A percentile compares a stretch with the other conserved stretches of the same genome.
These are phyloP conservation scores for Nannoperca obscura DNA, from an alignment of 2,797 vertebrate genomes.

Conservation along the genomic window DNA sequence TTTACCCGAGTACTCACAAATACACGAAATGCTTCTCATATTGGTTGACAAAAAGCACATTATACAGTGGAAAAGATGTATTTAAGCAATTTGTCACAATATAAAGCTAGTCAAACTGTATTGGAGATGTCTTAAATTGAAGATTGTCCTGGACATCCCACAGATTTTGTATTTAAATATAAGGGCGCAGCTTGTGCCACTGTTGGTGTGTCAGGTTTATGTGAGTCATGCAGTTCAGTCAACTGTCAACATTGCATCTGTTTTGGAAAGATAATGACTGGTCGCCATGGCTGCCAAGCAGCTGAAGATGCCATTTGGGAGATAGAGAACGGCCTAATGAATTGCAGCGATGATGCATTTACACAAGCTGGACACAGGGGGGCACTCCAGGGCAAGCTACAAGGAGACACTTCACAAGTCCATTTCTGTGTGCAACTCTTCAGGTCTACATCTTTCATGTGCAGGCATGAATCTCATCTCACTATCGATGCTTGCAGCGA, in stretches of 20 bases:
- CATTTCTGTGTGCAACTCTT: conserved; percentile 13
- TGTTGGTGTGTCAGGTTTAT: conserved; percentile 22
- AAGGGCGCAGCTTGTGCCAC: not conserved
- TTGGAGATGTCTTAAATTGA: not conserved
- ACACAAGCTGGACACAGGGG: conserved; percentile 53
- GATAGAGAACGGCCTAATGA: conserved; percentile 47
- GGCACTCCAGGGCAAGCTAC: conserved; percentile 61
- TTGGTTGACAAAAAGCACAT: not conserved
- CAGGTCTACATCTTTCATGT: conserved; percentile 19
- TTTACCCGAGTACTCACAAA: not conserved
- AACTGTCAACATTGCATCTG: conserved; percentile 62
- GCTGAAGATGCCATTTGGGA: conserved; percentile 58
- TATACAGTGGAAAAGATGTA: not conserved
- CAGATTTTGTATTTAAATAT: not conserved
- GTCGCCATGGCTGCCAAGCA: conserved; percentile 64
- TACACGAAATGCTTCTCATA: not conserved
- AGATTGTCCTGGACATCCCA: not conserved
- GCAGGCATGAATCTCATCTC: conserved; percentile 35
- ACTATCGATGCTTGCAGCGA: conserved; percentile 22
- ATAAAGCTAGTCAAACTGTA: conserved; percentile 1
- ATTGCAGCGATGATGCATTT: conserved; percentile 44
- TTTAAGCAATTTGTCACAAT: conserved; percentile 1
- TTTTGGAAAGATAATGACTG: conserved; percentile 71
- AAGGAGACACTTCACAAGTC: conserved; percentile 13
- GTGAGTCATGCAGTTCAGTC: conserved; percentile 35